Evolutionary conservation across 2,888 invertebrate genomes (phyloP).

Genomic region (Drosophila nr. medialis): DNA sequence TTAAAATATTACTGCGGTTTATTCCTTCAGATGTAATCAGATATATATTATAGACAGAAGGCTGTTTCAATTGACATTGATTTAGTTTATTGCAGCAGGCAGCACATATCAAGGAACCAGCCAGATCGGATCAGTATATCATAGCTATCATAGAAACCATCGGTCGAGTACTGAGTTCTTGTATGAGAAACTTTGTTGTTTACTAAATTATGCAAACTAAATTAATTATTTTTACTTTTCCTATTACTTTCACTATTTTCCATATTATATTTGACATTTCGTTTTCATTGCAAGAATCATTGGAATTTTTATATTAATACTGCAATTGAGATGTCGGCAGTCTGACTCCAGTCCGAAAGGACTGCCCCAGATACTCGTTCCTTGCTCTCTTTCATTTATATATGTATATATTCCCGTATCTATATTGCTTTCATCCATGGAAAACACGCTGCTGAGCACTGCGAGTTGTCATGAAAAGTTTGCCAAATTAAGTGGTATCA

Average conservation of each 20-base stretch:
- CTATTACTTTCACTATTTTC: background rate
- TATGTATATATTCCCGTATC: too few species aligned
- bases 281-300: background rate
- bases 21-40: background rate
- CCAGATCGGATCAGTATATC: background rate
- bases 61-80: background rate
- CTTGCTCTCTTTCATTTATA: background rate
- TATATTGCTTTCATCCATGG: background rate
- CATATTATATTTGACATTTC: background rate
- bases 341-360: background rate
- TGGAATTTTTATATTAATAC: background rate
- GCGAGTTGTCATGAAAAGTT: background rate
- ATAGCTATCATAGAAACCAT: background rate
- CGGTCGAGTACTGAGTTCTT: too few species aligned
- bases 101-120: background rate
- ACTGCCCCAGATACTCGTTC: background rate
- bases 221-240: background rate
- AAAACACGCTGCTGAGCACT: background rate
- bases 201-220: background rate
- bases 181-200: background rate
- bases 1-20: background rate
- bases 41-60: background rate
- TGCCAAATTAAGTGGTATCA: constrained; percentile 2
- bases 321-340: background rate
- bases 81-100: background rate